phyloP scores from a whole-genome alignment of 2,113 vertebrate species.

The Xiphias gladius region DNA sequence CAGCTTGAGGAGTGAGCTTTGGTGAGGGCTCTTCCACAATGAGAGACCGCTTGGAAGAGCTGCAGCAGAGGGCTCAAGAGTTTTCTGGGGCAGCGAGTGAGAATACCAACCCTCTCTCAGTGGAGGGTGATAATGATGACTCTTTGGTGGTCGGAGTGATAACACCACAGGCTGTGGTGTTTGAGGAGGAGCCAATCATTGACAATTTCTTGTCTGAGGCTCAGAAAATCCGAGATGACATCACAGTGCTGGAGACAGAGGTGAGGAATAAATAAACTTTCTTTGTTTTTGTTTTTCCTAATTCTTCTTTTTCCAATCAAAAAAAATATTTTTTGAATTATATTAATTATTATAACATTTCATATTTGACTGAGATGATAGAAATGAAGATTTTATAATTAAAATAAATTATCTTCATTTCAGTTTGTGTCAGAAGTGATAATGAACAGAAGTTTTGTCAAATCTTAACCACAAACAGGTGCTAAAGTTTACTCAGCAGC shows the following conservation, averaged over 20 bases:
- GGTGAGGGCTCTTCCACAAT: constrained; percentile 73
- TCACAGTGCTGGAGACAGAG: constrained; percentile 87
- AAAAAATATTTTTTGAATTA: not conserved
- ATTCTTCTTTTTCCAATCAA: not conserved
- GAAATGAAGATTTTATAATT: no score
- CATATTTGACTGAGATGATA: not conserved
- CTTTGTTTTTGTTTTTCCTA: not conserved
- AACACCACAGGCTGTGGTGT: constrained; percentile 90
- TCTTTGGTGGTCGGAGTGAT: constrained; percentile 61
- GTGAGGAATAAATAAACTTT: constrained; percentile 64
- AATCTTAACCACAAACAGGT: constrained; percentile 61
- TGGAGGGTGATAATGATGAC: constrained; percentile 74
- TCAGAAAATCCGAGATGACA: constrained; percentile 88
- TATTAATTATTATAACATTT: not conserved
- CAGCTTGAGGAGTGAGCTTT: constrained; percentile 1
- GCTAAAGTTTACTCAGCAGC: constrained; percentile 89
- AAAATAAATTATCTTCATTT: not conserved
- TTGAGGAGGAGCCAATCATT: constrained; percentile 91
- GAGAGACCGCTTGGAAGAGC: constrained; percentile 93
- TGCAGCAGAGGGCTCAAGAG: constrained; percentile 88
- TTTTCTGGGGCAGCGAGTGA: constrained; percentile 62
- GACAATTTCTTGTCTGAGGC: constrained; percentile 89
- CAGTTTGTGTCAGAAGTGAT: not conserved
- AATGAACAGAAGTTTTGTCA: not conserved
- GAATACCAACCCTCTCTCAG: constrained; percentile 54